Conservation (phyloP, 2,888 invertebrate species). For the Teinopalpus imperialis region DNA sequence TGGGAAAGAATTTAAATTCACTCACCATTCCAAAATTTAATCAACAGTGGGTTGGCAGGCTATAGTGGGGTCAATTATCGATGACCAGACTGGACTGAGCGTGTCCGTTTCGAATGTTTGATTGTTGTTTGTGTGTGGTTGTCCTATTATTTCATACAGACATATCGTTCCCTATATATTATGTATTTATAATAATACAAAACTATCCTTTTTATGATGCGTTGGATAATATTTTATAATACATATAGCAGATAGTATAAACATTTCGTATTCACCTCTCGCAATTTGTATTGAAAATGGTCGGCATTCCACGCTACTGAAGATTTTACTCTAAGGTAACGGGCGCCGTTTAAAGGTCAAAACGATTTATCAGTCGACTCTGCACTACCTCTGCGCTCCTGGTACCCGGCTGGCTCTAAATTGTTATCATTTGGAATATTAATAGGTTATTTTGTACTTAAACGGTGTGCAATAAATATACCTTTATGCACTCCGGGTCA, state of each 20-base stretch:
- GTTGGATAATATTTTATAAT: too few relatives aligned
- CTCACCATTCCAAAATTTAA: too few relatives aligned
- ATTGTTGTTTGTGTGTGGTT: too few relatives aligned
- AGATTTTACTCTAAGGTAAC: slow-evolving; percentile 26
- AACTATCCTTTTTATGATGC: too few relatives aligned
- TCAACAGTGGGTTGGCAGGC: too few relatives aligned
- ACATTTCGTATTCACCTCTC: slow-evolving; percentile 20
- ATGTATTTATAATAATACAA: too few relatives aligned
- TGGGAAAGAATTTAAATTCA: too few relatives aligned
- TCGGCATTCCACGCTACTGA: slow-evolving; percentile 20
- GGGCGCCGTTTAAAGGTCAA: slow-evolving; percentile 42
- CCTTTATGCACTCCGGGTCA: slow-evolving; percentile 35
- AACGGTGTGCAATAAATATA: slow-evolving; percentile 58
- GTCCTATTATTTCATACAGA: too few relatives aligned
- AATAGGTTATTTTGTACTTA: slow-evolving; percentile 66
- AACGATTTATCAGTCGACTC: slow-evolving; percentile 47
- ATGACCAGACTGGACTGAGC: too few relatives aligned
- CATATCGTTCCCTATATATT: too few relatives aligned
- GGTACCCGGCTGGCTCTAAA: slow-evolving; percentile 52
- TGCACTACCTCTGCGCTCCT: slow-evolving; percentile 45
- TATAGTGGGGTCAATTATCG: too few relatives aligned
- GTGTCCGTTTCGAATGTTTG: too few relatives aligned
- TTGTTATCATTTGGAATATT: slow-evolving; percentile 70
- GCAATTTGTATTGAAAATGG: slow-evolving; percentile 24
- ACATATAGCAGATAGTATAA: slow-evolving; percentile 9